These are phyloP conservation scores for mouse (Mus musculus) DNA, from an alignment of 2,113 vertebrate species.

Conservation along the genomic window DNA sequence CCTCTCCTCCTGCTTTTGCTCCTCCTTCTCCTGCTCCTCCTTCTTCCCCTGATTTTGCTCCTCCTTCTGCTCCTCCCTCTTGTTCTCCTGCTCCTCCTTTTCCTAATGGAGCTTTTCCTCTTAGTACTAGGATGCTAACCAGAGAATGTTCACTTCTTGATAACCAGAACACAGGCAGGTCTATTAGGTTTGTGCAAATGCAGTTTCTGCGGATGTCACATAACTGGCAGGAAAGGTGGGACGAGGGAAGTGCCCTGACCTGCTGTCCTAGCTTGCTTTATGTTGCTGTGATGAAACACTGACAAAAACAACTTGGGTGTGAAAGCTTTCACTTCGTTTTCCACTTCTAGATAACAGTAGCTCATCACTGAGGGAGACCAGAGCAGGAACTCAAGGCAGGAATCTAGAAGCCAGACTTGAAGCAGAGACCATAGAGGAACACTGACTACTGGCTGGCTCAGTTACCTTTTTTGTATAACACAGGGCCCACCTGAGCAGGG, in stretches of 20 bases:
- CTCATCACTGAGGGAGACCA: not conserved
- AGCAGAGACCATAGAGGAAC: not conserved
- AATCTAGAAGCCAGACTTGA: not conserved
- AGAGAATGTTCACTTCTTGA: not conserved
- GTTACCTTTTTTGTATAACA: not conserved
- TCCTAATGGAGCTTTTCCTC: not conserved
- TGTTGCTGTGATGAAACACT: not conserved
- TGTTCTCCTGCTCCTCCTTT: not conserved
- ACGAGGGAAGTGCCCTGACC: not conserved
- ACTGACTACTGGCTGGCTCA: too few species aligned
- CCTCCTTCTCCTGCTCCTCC: not conserved
- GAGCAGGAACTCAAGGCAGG: not conserved
- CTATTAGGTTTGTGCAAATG: not conserved
- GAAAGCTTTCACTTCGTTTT: not conserved
- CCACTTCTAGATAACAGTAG: not conserved
- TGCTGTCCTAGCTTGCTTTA: not conserved
- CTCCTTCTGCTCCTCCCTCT: too few species aligned
- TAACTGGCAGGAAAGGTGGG: not conserved
- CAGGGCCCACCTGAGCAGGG: not conserved
- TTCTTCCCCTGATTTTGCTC: fast-evolving
- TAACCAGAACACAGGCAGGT: not conserved
- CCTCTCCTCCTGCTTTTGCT: not conserved
- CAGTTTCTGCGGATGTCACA: not conserved
- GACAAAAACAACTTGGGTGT: not conserved
- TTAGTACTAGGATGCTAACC: not conserved